Base-by-base conservation (phyloP, 2,888 invertebrate genomes). In the Drosophila paranaensis region DNA sequence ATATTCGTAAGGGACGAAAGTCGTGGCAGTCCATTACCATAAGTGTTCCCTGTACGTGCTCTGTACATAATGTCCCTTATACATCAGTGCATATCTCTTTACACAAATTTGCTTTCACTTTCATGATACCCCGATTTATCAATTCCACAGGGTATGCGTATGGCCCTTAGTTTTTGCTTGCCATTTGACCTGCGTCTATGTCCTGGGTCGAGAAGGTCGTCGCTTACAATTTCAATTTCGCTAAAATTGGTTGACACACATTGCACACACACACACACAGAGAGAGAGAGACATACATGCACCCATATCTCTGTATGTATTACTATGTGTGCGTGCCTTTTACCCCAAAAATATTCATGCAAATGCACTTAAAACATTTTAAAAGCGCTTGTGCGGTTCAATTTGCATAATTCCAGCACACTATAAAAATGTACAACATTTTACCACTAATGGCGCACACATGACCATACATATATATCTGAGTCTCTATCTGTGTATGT, bases 341-440 rank as follows among this genome's bases (percentile, higher is more conserved):
- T 71, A 60, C 72, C 50, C 77, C 85, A 53, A 78, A 83, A 84
- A 90, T 90, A 86, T 90, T 85, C 89, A 89, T 88, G 86, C 86
- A 90, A 86, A 86, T 86, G 90, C 90, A 86, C 89, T 88, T 86
- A 86, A 86, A 86, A 86, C 86, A 86, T 86, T 86, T 86, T 90
- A 90, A 86, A 86, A 90, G 86, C 86, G 86, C 86, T 84, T 85
- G 80, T 86, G 90, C 86, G 86, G 86, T 88, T 86, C 90, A 90
- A 86, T 90, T 86, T 90, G 90, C 86, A 86, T 86, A 86, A 86
- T 86, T 88, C 88, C 82, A 85, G 88, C 76, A 77, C 90, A 88
- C 82, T 88, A 82, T 82, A 90, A 89, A 86, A 86, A 89, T 89
- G 82, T 76, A 89, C 85, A 89, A 88, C 85, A 86, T 89, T 86